A percentile compares a stretch with the other conserved stretches of the same genome.
Conservation (phyloP, 2,113 vertebrate species). For the Chloroceryle aenea region DNA sequence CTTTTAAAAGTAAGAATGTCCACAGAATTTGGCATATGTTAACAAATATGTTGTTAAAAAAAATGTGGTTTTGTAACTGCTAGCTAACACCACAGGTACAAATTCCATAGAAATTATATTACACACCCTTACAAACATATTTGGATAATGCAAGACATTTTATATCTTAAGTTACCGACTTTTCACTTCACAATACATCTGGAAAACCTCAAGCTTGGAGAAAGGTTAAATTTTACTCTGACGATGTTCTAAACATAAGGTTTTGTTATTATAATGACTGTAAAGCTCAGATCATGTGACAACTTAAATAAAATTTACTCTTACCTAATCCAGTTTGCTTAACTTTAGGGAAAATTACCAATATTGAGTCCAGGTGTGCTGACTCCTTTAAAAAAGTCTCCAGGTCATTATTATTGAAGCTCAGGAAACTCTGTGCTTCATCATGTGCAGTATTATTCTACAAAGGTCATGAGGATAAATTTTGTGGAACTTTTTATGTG, state of each 20-base stretch:
- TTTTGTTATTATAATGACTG: not conserved
- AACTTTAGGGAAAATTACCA: not conserved
- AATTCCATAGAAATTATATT: not conserved
- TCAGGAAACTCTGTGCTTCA: not conserved
- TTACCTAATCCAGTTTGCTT: not conserved
- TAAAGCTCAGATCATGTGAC: not conserved
- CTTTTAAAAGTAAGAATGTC: not conserved
- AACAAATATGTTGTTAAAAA: not conserved
- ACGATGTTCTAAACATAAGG: not conserved
- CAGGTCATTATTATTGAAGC: not conserved
- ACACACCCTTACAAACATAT: not conserved
- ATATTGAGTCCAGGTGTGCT: not conserved
- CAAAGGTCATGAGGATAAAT: not conserved
- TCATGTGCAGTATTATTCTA: not conserved
- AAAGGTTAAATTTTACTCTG: not conserved
- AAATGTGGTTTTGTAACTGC: not conserved
- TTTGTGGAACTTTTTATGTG: not conserved
- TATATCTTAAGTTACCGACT: not conserved
- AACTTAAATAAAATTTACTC: not conserved
- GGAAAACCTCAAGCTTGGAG: not conserved
- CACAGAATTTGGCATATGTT: not conserved
- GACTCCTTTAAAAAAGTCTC: not conserved
- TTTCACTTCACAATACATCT: not conserved
- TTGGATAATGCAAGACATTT: not conserved
- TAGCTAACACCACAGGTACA: not conserved